These are phyloP conservation scores for Bombus consobrinus DNA, from an alignment of 1,140 invertebrate genomes.

Conservation along the genomic window DNA sequence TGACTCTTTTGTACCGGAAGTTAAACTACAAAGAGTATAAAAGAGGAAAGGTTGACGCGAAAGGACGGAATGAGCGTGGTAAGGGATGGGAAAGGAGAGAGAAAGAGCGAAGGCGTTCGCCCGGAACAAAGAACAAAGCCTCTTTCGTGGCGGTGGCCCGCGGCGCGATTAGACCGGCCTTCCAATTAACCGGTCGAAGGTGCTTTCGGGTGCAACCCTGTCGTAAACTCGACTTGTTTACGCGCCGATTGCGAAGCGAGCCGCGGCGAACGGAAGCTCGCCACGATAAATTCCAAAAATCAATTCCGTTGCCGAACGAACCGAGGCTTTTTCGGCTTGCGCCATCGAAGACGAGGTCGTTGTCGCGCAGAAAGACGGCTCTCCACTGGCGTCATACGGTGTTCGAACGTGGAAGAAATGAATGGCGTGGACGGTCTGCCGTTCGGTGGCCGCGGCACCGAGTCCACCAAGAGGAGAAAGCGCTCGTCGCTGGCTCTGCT, in stretches of 20 bases:
- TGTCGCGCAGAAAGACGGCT: neutral
- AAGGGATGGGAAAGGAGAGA: neutral
- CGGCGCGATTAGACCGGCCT: slow-evolving; percentile 74
- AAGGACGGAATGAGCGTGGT: neutral
- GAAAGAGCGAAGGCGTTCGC: slow-evolving; percentile 36
- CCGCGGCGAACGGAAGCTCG: slow-evolving; percentile 79
- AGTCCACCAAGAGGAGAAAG: neutral
- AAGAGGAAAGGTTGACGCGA: slow-evolving; percentile 31
- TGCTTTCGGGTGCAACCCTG: slow-evolving; percentile 69
- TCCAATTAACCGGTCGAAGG: slow-evolving; percentile 77
- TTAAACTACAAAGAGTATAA: slow-evolving; percentile 31
- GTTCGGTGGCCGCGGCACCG: neutral
- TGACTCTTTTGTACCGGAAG: slow-evolving; percentile 56
- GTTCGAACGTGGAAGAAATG: slow-evolving; percentile 39
- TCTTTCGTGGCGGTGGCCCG: slow-evolving; percentile 39
- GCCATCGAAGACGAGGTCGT: slow-evolving; percentile 17
- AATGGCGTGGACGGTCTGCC: slow-evolving; percentile 14
- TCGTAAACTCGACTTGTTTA: slow-evolving; percentile 80
- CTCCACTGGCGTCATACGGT: slow-evolving; percentile 26
- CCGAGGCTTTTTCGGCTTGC: slow-evolving; percentile 25
- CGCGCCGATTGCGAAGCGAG: slow-evolving; percentile 61
- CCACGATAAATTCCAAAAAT: slow-evolving; percentile 82
- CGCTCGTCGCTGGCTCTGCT: neutral
- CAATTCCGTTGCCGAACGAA: slow-evolving; percentile 73
- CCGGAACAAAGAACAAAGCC: slow-evolving; percentile 62